Conservation (phyloP, 2,888 invertebrate species). For the Tortrix viridana region DNA sequence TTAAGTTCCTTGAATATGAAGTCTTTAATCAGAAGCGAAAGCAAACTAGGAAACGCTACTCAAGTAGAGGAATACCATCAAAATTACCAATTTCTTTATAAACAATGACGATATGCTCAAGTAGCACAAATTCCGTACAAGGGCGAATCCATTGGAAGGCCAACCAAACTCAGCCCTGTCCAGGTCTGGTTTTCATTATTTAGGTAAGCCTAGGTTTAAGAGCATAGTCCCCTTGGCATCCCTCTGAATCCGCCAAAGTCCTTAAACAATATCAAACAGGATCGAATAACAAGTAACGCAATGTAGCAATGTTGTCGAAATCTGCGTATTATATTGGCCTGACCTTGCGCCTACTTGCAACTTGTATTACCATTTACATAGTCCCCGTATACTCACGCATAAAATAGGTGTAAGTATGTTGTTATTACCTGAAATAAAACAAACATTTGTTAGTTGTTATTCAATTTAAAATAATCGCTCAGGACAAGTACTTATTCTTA, state of each 20-base stretch:
- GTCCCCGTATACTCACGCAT: slow-evolving; percentile 15
- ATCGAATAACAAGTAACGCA: slow-evolving; percentile 26
- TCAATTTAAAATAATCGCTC: not conserved
- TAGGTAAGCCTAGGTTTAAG: too few relatives aligned
- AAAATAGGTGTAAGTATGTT: slow-evolving; percentile 5
- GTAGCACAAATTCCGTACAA: not conserved
- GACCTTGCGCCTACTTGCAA: slow-evolving; percentile 32
- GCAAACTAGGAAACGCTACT: too few relatives aligned
- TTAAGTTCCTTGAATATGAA: too few relatives aligned
- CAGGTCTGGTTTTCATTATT: too few relatives aligned
- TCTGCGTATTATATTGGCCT: slow-evolving; percentile 22
- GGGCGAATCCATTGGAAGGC: not conserved
- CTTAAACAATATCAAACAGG: not conserved
- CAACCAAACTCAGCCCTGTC: too few relatives aligned
- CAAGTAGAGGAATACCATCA: too few relatives aligned
- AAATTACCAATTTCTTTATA: too few relatives aligned
- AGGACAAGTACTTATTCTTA: too few relatives aligned
- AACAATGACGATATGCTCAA: not conserved
- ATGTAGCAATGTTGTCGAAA: slow-evolving; percentile 32
- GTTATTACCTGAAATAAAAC: slow-evolving; percentile 26
- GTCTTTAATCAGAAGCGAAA: too few relatives aligned
- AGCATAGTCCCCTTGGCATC: too few relatives aligned
- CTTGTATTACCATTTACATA: slow-evolving; percentile 20
- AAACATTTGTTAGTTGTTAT: slow-evolving; percentile 4
- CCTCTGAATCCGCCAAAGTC: not conserved